Evolutionary conservation across 2,888 invertebrate genomes (phyloP), one percentile per base, ranked within the genome.

Genomic region (Rhamnusium bicolor): DNA sequence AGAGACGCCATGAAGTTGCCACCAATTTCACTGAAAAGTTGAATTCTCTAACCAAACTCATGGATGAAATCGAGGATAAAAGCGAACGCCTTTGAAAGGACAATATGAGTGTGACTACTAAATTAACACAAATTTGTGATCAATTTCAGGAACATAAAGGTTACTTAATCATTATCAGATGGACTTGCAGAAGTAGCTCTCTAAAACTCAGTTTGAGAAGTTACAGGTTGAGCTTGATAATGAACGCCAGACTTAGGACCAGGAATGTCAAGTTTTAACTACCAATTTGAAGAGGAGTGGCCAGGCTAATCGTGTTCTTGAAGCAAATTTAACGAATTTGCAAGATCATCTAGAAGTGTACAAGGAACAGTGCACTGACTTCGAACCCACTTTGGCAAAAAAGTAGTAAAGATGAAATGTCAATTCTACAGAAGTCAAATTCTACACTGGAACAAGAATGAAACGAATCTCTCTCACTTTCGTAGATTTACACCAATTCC

Each of bases 351-450:
- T 98, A 3, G 91, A 92, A n/a, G 89, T 96, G 73, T 98, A 98
- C 86, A 95, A 96, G 1, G 94, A 94, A 81, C 96, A 97, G 87
- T 98, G 97, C 86, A 94, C 95, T 80, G 97, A 97, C 86, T 96
- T 98, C 87, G 96, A 97, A 87, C 92, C 91, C 67, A 95, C 96
- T 0, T 89, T 98, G 75, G 92, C 93, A 29, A 94, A 94, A 86
- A 97, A n/a, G 96, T 83, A 97, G 95, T 87, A 92, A 94, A 85
- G 93, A 96, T 58, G 96, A 97, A 88, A 95, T 97, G 92, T 94
- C 78, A 0, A 87, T 96, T 94, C 97, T 98, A 96, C 94, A 95
- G 0, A 96, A 96, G 87, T 94, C 96, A 85, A 95, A 96, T 29
- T 92, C 93, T 83, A 93, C 93, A 84, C 88, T 97, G 66, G 97